These are phyloP conservation scores for Drosophila conformis DNA, from an alignment of 2,888 invertebrate genomes.

Conservation along the genomic window DNA sequence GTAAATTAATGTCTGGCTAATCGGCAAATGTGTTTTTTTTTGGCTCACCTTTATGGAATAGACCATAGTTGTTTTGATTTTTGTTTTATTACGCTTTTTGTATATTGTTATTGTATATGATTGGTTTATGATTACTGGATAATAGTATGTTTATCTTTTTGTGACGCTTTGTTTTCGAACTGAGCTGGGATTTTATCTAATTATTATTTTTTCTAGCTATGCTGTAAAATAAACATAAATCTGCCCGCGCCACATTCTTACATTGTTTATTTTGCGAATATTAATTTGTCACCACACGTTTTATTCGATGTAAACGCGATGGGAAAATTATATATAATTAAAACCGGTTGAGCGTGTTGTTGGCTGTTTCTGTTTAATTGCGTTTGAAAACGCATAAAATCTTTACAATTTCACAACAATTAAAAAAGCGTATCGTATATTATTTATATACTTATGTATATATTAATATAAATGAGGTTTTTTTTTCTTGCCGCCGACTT, in stretches of 20 bases:
- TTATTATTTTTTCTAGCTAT: slow-evolving; percentile 7
- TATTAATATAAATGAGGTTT: slow-evolving; percentile 15
- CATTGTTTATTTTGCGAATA: slow-evolving; percentile 11
- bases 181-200: slow-evolving; percentile 8
- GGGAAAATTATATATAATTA: slow-evolving; percentile 21
- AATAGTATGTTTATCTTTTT: slow-evolving; percentile 2
- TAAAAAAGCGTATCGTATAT: slow-evolving; percentile 12
- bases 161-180: slow-evolving; percentile 18
- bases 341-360: slow-evolving; percentile 39
- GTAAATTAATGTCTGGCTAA: not conserved
- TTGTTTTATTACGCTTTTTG: slow-evolving; percentile 8
- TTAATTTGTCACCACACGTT: slow-evolving; percentile 34
- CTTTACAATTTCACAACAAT: slow-evolving; percentile 18
- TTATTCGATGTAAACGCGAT: slow-evolving; percentile 19
- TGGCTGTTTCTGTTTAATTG: slow-evolving; percentile 23
- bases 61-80: slow-evolving; percentile 56
- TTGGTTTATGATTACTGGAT: not conserved
- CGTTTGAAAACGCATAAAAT: slow-evolving; percentile 18
- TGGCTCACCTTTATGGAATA: slow-evolving; percentile 77
- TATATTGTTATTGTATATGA: slow-evolving; percentile 11
- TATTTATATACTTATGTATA: slow-evolving; percentile 16
- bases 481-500: slow-evolving; percentile 14
- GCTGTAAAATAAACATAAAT: slow-evolving; percentile 1
- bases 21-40: not conserved
- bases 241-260: not conserved